Percentiles rank a stretch among this genome's conserved stretches.
Evolutionary conservation across 1,140 invertebrate species (phyloP).

Genomic region (Cheumatopsyche charites): DNA sequence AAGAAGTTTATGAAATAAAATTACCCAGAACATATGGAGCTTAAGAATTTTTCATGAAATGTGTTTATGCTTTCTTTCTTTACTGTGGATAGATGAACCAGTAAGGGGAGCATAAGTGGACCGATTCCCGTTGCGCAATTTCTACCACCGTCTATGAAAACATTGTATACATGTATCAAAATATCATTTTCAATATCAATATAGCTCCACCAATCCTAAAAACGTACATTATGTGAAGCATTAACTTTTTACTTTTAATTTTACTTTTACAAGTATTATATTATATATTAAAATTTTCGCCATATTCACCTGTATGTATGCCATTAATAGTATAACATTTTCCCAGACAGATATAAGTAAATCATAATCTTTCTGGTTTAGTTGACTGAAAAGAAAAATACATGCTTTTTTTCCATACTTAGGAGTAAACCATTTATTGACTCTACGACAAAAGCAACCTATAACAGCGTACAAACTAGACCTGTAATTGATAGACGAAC

Average conservation of each 20-base stretch:
- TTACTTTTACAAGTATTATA: slow-evolving; percentile 1
- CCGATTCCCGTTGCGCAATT: slow-evolving; percentile 73
- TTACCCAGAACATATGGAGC: slow-evolving; percentile 69
- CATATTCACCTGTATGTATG: slow-evolving; percentile 64
- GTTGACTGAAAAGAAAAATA: slow-evolving; percentile 66
- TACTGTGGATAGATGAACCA: slow-evolving; percentile 71
- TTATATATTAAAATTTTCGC: background rate
- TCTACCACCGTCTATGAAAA: slow-evolving; percentile 71
- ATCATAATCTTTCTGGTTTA: slow-evolving; percentile 74
- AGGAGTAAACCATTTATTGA: slow-evolving; percentile 56
- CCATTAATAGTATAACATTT: slow-evolving; percentile 65
- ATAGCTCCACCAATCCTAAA: slow-evolving; percentile 71
- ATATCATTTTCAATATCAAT: slow-evolving; percentile 74
- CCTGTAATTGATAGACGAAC: slow-evolving; percentile 50
- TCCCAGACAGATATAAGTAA: slow-evolving; percentile 75
- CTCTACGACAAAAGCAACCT: slow-evolving; percentile 64
- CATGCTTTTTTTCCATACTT: slow-evolving; percentile 65
- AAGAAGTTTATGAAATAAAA: slow-evolving; percentile 38
- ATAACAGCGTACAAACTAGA: slow-evolving; percentile 72
- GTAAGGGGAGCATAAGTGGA: slow-evolving; percentile 75
- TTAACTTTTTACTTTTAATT: too few relatives aligned
- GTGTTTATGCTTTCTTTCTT: slow-evolving; percentile 58
- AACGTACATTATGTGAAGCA: slow-evolving; percentile 5
- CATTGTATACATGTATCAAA: slow-evolving; percentile 71
- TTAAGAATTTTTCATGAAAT: slow-evolving; percentile 73